Evolutionary conservation across 2,888 invertebrate species (phyloP).

Genomic region (Clusia tigrina): DNA sequence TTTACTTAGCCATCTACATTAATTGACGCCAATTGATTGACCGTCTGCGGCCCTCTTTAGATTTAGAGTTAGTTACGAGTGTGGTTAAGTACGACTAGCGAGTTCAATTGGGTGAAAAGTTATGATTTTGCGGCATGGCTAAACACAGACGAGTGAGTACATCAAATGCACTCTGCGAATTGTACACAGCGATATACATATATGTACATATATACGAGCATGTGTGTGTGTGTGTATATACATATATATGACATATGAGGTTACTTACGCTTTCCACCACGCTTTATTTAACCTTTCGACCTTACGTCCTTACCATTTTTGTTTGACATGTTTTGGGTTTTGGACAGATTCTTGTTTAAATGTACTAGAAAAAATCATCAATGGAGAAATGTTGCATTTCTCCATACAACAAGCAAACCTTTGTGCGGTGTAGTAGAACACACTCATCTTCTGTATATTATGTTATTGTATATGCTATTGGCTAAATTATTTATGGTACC

Average conservation of each 20-base stretch:
- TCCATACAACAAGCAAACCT: conserved; percentile 56
- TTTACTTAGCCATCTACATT: background rate
- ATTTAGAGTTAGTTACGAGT: background rate
- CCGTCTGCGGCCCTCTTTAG: background rate
- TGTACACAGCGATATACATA: background rate
- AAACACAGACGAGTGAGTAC: background rate
- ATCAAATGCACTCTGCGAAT: background rate
- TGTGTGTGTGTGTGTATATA: background rate
- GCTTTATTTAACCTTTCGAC: background rate
- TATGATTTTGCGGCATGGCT: conserved; percentile 15
- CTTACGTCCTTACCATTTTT: conserved; percentile 9
- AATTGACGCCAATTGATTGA: background rate
- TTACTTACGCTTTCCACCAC: background rate
- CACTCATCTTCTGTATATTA: conserved; percentile 25
- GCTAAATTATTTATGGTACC: conserved; percentile 1
- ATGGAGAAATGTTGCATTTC: conserved; percentile 47
- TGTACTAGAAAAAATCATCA: conserved; percentile 58
- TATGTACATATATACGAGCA: background rate
- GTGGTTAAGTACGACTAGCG: conserved; percentile 46
- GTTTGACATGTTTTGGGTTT: conserved; percentile 37
- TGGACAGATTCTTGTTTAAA: conserved; percentile 64
- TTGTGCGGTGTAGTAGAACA: conserved; percentile 60
- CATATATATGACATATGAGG: background rate
- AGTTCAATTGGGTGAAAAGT: conserved; percentile 60
- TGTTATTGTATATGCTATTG: background rate